Base-by-base conservation (phyloP, 2,113 vertebrate species). In the Nibea coibor region DNA sequence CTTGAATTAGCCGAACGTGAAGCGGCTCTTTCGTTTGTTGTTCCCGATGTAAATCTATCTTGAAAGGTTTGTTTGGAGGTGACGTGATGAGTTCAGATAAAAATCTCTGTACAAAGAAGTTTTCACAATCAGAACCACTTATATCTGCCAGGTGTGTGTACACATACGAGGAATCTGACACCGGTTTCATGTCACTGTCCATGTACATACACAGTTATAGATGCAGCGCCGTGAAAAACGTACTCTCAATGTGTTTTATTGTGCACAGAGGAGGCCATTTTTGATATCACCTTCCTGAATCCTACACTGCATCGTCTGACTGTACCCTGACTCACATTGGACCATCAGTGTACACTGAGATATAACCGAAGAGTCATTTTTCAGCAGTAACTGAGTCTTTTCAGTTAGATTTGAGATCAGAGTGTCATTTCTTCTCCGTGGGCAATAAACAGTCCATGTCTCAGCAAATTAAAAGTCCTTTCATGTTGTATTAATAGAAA, bases 331-430 rank as follows among this genome's bases (percentile, higher is more conserved):
- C 17, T 51, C 48, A n/a, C 22, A 26, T 35, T 54, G 42, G 50
- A 54, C 6, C 66, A 47, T 45, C 54, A 35, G 4, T 43, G 16
- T 57, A 17, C 66, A 39, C 24, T 58, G 54, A 20, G 39, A 28
- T 47, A 45, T 19, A 58, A 57, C 24, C 43, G 1, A 39, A 48
- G 12, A 66, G 4, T 12, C 22, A 5, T 68, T 39, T 15, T 31
- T 19, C 31, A 63, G n/a, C 48, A 62, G n/a, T 35, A 69, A 42
- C 54, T 22, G n/a, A 75, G 3, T 64, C 31, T 43, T 75, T 26
- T 5, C 3, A 26, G 19, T 28, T 10, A 20, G 0, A 19, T 9
- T 51, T 11, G 15, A 42, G 61, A 65, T 17, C 31, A 54, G 28
- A n/a, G n/a, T 22, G 8, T 17, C 43, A 17, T 7, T 58, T 10